Base-by-base conservation (phyloP, 2,888 invertebrate species). In the Nebria brevicollis region DNA sequence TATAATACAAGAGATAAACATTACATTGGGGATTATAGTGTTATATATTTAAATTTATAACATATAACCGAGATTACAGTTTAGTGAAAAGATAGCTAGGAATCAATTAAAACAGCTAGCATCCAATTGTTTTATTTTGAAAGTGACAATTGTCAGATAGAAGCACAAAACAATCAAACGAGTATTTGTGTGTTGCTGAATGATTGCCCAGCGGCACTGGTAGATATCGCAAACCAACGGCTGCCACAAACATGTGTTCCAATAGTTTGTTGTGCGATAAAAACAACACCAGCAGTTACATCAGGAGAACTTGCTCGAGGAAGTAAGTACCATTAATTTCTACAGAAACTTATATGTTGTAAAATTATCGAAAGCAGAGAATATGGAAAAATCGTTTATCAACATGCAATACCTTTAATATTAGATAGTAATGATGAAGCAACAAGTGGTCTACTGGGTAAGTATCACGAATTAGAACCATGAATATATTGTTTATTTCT, bases 361-460 rank as follows among this genome's bases (percentile, higher is more conserved):
- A 2, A 34, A 65, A n/a, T 65, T 72, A 72, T 25, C 13, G 26
- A 72, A 72, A 4, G 64, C 43, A 42, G 13, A 42, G 75, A 75
- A 75, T 75, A 75, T 75, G 75, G 64, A 0, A 10, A 75, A 25
- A 10, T 8, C 15, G 75, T 75, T 7, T 75, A 20, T 13, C 13
- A 41, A 42, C 8, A 10, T 15, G 5, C 7, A 66, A 8, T 13
- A 66, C 11, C 66, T 66, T n/a, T n/a, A 65, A 65, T 15, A 66
- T 8, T 66, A 4, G 25, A 25, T 25, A 25, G 1, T 11, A 13
- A n/a, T 66, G 8, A 8, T 66, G 2, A 66, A 8, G 15, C 66
- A 66, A 25, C n/a, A 7, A 66, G 26, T 13, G 72, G 4, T 34
- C 0, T 66, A 25, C 11, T 34, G 34, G 2, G 34, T 34, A 34